These are phyloP conservation scores for Chironomus striatipennis DNA, from an alignment of 1,140 invertebrate species.

Conservation along the genomic window DNA sequence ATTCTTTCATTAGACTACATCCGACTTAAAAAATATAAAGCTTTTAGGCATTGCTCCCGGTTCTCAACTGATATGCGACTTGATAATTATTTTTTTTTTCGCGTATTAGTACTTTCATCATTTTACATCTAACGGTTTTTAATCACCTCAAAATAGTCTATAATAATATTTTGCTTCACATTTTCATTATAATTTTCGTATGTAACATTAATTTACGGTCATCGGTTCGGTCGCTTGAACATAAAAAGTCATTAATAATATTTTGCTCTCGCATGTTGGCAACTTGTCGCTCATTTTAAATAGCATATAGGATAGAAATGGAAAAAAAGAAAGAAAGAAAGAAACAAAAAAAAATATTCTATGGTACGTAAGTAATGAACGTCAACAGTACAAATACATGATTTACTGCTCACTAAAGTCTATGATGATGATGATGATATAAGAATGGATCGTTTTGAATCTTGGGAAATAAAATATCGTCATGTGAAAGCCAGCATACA, in stretches of 20 bases:
- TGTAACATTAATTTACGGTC: conserved; percentile 13
- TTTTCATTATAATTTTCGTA: conserved; percentile 7
- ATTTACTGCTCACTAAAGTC: not conserved
- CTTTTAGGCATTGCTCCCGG: not conserved
- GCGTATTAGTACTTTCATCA: not conserved
- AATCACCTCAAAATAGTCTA: not conserved
- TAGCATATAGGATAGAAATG: too few species aligned
- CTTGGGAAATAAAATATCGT: not conserved
- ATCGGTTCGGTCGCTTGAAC: not conserved
- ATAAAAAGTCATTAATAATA: conserved; percentile 12
- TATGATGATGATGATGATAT: conserved; percentile 8
- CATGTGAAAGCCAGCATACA: too few species aligned
- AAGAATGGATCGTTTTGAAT: not conserved
- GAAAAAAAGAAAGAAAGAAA: too few species aligned
- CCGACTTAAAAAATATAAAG: too few species aligned
- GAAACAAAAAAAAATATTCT: not conserved
- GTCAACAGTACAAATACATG: conserved; percentile 6
- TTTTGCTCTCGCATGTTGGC: not conserved
- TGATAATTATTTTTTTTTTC: conserved; percentile 15
- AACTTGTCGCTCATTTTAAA: conserved; percentile 7
- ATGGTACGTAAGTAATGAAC: conserved; percentile 5
- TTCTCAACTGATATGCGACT: not conserved
- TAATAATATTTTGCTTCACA: not conserved
- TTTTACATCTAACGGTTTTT: not conserved
- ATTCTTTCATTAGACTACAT: too few species aligned